Evolutionary conservation across 2,888 invertebrate species (phyloP), one percentile per base, ranked within the genome.

Genomic region (Dasysyrphus tricinctus): DNA sequence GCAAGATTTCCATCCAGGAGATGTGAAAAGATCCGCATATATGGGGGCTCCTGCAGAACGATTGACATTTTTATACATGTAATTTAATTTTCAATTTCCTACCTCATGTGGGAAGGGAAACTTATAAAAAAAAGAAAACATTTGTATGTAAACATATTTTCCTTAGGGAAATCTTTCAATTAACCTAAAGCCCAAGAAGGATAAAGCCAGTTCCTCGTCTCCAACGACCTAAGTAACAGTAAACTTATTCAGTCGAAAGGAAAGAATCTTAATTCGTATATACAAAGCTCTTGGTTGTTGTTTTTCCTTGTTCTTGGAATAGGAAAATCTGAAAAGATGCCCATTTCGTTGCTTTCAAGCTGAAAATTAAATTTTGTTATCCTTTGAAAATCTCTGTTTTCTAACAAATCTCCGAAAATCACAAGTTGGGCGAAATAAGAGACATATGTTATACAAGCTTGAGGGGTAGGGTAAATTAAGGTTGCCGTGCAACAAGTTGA

Each of bases 1-100:
- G 54, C 69, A 77, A 67, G 51, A 72, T 67, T 82, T 24, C 24
- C 24, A 73, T 72, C 77, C 73, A 67, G 11, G 19, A 63, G 42
- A 24, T 42, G 24, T 42, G 4, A n/a, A 63, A 29, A 9, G 11
- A 34, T 16, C 34, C 14, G n/a, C n/a, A n/a, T n/a, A 47, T 16
- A 47, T 16, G 29, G 32, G 29, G 9, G n/a, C 63, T 16, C 8
- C 7, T 34, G 34, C 19, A 49, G n/a, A 67, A 34, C 34, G 47
- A 19, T 29, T 42, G 34, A 47, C 16, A 49, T 67, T 39, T 39
- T 11, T 39, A 32, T 32, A 32, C 7, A 12, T 29, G 11, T n/a
- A 34, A 49, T 67, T 49, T 11, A 34, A 49, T 67, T 67, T 49
- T 12, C 34, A 65, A 32, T 32, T 2, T 51, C 4, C 4, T 47